Evolutionary conservation across 2,888 invertebrate species (phyloP).

Genomic region (Eupithecia abbreviata): DNA sequence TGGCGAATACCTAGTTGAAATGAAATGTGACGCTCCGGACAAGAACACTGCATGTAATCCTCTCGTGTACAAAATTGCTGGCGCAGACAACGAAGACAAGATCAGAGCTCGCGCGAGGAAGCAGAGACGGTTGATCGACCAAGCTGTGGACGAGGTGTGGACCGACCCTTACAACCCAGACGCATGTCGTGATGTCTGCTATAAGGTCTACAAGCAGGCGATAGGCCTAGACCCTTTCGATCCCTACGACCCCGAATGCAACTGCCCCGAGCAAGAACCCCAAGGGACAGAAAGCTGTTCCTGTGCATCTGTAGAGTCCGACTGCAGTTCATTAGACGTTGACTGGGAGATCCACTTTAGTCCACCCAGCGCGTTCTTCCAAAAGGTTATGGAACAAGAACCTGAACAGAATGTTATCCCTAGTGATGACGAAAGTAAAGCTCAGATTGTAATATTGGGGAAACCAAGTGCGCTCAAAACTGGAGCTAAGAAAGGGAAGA

Average conservation of each 20-base stretch:
- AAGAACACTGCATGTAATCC: constrained; percentile 56
- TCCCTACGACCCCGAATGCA: constrained; percentile 52
- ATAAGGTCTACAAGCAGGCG: constrained; percentile 62
- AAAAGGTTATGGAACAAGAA: constrained; percentile 6
- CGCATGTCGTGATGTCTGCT: constrained; percentile 62
- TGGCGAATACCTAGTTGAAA: constrained; percentile 69
- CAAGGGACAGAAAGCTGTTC: constrained; percentile 51
- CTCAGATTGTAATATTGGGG: background rate
- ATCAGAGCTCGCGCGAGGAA: constrained; percentile 54
- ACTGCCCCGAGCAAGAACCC: constrained; percentile 41
- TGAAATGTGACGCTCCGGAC: constrained; percentile 58
- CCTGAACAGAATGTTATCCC: background rate
- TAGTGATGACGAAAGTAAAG: background rate
- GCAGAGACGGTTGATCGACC: constrained; percentile 51
- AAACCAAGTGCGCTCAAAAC: background rate
- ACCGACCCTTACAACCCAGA: constrained; percentile 62
- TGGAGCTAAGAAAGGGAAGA: background rate
- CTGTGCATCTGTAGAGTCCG: constrained; percentile 53
- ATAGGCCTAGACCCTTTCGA: constrained; percentile 55
- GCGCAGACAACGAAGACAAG: constrained; percentile 58
- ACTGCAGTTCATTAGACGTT: constrained; percentile 65
- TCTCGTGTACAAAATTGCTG: constrained; percentile 64
- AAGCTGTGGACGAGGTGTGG: constrained; percentile 57
- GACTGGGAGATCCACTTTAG: constrained; percentile 77
- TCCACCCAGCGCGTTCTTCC: constrained; percentile 56